These are phyloP conservation scores for Pagetopsis macropterus DNA, from an alignment of 2,797 vertebrate genomes.

Conservation along the genomic window DNA sequence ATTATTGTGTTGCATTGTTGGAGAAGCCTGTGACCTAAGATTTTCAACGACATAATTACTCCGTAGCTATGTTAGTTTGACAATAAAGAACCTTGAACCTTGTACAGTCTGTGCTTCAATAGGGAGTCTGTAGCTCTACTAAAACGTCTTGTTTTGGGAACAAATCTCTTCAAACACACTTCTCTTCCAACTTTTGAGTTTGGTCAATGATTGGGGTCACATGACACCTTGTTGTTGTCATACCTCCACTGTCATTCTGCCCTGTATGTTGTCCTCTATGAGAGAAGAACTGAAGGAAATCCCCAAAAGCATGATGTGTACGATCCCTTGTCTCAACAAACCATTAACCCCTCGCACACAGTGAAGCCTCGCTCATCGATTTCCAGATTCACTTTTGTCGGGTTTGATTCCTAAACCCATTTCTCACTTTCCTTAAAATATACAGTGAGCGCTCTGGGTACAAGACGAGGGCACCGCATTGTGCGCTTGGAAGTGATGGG, in stretches of 20 bases:
- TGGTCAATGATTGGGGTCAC: constrained; percentile 41
- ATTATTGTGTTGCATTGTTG: no score
- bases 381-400: constrained; percentile 47
- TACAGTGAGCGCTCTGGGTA: not conserved
- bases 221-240: constrained; percentile 7
- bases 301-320: constrained; percentile 39
- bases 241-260: constrained; percentile 6
- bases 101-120: not conserved
- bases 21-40: no score
- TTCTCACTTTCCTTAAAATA: constrained; percentile 37
- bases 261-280: not conserved
- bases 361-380: constrained; percentile 18
- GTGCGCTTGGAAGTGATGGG: not conserved
- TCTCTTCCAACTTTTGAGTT: constrained; percentile 9
- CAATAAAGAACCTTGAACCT: no score
- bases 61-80: no score
- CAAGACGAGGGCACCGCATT: not conserved
- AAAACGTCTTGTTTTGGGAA: constrained; percentile 22
- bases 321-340: constrained; percentile 27
- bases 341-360: constrained; percentile 41
- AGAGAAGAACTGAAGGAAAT: constrained; percentile 8
- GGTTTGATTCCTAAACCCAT: constrained; percentile 53
- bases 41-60: no score
- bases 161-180: constrained; percentile 11
- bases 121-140: not conserved